Evolutionary conservation across 2,113 vertebrate genomes (phyloP).

Genomic region (Muntiacus reevesi): DNA sequence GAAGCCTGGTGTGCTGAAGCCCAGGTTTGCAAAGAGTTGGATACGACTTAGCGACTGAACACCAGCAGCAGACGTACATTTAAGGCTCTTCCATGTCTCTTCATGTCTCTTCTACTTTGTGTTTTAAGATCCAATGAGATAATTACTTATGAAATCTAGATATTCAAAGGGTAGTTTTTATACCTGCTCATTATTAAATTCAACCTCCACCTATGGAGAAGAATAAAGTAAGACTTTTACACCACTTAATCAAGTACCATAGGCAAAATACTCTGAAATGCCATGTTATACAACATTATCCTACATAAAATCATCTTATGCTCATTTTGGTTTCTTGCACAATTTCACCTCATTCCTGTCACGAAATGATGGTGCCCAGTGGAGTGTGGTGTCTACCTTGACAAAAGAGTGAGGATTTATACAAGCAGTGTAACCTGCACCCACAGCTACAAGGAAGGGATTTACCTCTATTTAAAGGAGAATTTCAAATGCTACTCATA

Average conservation of each 20-base stretch:
- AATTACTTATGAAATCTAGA: neutral
- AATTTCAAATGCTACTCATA: neutral
- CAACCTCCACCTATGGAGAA: neutral
- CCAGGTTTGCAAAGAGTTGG: neutral
- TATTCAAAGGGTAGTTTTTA: neutral
- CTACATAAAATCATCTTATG: fast-evolving
- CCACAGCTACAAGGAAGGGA: neutral
- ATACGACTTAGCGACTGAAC: neutral
- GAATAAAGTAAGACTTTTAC: neutral
- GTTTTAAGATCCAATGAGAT: neutral
- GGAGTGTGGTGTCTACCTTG: fast-evolving
- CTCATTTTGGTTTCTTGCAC: neutral
- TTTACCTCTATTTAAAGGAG: neutral
- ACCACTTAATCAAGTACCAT: neutral
- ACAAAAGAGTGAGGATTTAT: neutral
- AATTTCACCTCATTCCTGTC: neutral
- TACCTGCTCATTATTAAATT: neutral
- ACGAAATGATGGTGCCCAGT: fast-evolving
- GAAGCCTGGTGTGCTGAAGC: neutral
- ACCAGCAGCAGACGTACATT: neutral
- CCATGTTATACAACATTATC: fast-evolving
- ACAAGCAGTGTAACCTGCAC: neutral
- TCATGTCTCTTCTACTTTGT: neutral
- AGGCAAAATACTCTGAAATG: neutral
- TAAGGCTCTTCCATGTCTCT: neutral